phyloP scores from a whole-genome alignment of 2,888 invertebrate genomes.

The Odontocerum albicorne region DNA sequence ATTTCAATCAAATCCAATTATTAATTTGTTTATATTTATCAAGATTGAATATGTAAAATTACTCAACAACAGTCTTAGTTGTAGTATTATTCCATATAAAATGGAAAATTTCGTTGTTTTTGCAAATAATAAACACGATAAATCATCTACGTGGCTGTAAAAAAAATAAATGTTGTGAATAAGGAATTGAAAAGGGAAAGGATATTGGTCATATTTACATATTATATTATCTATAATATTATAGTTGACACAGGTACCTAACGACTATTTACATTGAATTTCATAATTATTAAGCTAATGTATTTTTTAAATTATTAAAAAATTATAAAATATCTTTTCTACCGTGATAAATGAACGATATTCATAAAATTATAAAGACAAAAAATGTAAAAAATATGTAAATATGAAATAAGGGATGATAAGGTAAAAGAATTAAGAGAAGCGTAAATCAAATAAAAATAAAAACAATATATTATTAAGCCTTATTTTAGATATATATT shows the following conservation, averaged over 20 bases:
- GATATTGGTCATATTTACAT: slow-evolving; percentile 29
- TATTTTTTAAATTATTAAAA: too few species aligned
- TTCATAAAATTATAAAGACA: slow-evolving; percentile 15
- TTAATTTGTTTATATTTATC: slow-evolving; percentile 33
- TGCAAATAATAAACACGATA: slow-evolving; percentile 33
- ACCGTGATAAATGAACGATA: slow-evolving; percentile 9
- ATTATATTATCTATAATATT: slow-evolving; percentile 18
- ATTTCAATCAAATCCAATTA: slow-evolving; percentile 26
- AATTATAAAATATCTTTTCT: not conserved
- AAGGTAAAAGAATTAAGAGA: slow-evolving; percentile 32
- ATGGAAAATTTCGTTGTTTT: slow-evolving; percentile 29
- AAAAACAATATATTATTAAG: slow-evolving; percentile 36
- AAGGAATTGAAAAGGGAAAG: slow-evolving; percentile 4
- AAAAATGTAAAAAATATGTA: slow-evolving; percentile 27
- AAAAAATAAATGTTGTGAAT: slow-evolving; percentile 19
- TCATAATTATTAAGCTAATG: too few species aligned
- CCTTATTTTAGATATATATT: slow-evolving; percentile 50
- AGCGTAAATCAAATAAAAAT: slow-evolving; percentile 34
- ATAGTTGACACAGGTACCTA: slow-evolving; percentile 9
- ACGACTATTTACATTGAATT: slow-evolving; percentile 20
- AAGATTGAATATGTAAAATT: slow-evolving; percentile 36
- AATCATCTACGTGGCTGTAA: slow-evolving; percentile 29
- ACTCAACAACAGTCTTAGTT: slow-evolving; percentile 36
- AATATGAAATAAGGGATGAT: slow-evolving; percentile 35
- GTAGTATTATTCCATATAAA: slow-evolving; percentile 30